Conservation (phyloP, 2,113 vertebrate species). For the Pelusios castaneus region DNA sequence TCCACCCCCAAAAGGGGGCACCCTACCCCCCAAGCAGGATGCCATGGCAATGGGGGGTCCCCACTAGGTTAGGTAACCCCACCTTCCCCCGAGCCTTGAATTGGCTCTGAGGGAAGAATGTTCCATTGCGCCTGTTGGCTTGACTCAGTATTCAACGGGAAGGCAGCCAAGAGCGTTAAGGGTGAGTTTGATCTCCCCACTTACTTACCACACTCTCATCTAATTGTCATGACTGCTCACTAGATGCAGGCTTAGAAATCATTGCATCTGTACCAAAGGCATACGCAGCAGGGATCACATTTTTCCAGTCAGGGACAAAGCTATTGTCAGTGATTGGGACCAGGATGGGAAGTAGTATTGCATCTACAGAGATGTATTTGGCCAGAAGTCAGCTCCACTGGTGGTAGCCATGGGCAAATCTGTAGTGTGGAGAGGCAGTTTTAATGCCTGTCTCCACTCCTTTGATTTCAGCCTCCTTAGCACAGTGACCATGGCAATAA, state of each 20-base stretch:
- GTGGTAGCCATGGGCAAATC: accelerated
- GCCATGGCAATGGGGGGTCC: too few relatives aligned
- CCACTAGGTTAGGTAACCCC: too few relatives aligned
- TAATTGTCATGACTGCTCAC: background rate
- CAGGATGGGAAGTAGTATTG: background rate
- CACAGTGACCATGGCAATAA: background rate
- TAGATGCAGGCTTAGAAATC: background rate
- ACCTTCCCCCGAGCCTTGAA: too few relatives aligned
- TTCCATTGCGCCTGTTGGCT: background rate
- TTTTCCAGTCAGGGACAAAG: background rate
- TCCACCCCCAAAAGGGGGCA: too few relatives aligned
- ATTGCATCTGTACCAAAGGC: background rate
- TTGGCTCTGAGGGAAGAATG: background rate
- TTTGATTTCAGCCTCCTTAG: background rate
- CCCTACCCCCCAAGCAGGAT: too few relatives aligned
- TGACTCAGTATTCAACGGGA: accelerated
- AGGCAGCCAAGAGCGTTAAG: background rate
- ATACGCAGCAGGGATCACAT: accelerated
- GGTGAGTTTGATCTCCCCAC: background rate
- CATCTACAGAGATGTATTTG: background rate
- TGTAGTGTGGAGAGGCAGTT: background rate
- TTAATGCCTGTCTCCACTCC: background rate
- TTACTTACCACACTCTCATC: background rate
- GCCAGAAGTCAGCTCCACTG: background rate
- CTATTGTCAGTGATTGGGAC: background rate